Evolutionary conservation across 2,888 invertebrate species (phyloP), one percentile per base, ranked within the genome.

Genomic region (Eristalinus aeneus): DNA sequence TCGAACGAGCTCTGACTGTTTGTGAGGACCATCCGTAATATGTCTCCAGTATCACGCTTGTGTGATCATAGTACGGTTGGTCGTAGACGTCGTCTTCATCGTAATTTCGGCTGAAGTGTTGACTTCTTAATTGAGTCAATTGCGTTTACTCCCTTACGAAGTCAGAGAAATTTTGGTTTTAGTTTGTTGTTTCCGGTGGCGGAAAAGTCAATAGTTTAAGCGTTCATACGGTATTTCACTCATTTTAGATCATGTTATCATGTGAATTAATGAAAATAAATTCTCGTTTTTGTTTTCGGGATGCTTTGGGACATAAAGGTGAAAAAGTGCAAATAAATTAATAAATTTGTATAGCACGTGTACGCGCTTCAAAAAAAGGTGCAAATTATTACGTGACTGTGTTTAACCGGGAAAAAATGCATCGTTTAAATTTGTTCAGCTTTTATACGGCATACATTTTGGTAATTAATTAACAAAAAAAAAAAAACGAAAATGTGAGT

Each of bases 61-160:
- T 79, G 46, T 68, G 79, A 79, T 75, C 71, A 61, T 67, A 67
- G 84, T 53, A 71, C 75, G 75, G 84, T 84, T 56, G 75, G 8
- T 39, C 16, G 32, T 27, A 27, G 27, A 27, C 27, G 27, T 27
- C 27, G 27, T 27, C 27, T 2, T 72, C 63, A 31, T 46, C 65
- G n/a, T 3, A 23, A 12, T 39, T 72, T 12, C 22, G n/a, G 56
- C 46, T 32, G 39, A 22, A 54, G 20, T 54, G 16, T 54, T 54
- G 54, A 69, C 23, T 58, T 36, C 16, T 20, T 27, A 65, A 56
- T 63, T 36, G 20, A 46, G 60, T 31, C 11, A 31, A 60, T 9
- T 12, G 20, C 63, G 36, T 63, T 63, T 22, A 32, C 56, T 12
- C 10, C 39, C 46, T 16, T 16, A 22, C 60, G 11, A 20, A 72